phyloP scores from a whole-genome alignment of 1,140 invertebrate genomes.

The Rhysida immarginata region DNA sequence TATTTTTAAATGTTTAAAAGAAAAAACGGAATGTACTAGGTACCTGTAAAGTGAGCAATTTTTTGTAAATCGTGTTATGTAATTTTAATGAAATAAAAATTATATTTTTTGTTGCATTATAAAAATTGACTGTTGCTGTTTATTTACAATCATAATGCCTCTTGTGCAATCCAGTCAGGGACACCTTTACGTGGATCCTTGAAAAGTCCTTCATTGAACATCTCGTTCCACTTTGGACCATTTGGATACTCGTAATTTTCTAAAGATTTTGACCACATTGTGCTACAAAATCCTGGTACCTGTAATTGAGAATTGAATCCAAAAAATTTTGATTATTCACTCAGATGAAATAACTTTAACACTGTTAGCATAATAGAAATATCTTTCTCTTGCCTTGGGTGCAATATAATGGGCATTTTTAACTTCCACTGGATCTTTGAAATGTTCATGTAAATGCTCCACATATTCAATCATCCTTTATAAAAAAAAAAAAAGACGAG shows the following conservation, averaged over 20 bases:
- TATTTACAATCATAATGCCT: no score
- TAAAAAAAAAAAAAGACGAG: not conserved
- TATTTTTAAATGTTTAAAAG: not conserved
- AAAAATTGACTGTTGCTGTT: not conserved
- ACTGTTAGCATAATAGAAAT: not conserved
- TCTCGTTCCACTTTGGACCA: constrained; percentile 53
- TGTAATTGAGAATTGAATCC: constrained; percentile 27
- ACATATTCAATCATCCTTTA: constrained; percentile 66
- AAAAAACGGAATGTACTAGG: not conserved
- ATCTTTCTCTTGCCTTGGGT: constrained; percentile 36
- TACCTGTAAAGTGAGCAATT: not conserved
- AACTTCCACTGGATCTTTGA: constrained; percentile 52
- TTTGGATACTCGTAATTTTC: constrained; percentile 52
- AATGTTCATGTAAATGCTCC: constrained; percentile 78
- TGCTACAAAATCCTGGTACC: constrained; percentile 58
- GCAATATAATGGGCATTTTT: constrained; percentile 50
- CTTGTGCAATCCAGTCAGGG: not conserved
- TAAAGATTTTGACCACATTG: constrained; percentile 50
- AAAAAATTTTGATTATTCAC: not conserved
- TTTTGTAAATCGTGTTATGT: not conserved
- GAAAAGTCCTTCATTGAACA: constrained; percentile 31
- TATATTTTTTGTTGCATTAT: not conserved
- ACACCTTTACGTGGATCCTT: constrained; percentile 3
- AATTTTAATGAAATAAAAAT: not conserved
- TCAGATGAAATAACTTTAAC: not conserved